These are phyloP conservation scores for Standfussiana lucernea DNA, from an alignment of 2,888 invertebrate genomes.

Conservation along the genomic window DNA sequence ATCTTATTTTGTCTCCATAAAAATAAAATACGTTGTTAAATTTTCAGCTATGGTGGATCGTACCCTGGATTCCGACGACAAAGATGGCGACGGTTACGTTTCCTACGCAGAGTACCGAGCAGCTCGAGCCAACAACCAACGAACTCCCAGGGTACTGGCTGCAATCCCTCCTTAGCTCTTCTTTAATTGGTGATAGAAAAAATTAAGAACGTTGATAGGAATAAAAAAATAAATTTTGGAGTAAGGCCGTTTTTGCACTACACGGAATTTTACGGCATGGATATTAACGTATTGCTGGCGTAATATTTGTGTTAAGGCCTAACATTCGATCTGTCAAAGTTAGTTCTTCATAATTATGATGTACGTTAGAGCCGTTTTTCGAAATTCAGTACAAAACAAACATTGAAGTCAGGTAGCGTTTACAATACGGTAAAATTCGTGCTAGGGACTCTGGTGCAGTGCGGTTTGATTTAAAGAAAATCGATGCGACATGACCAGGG, in stretches of 20 bases:
- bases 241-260: too few species aligned
- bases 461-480: not conserved
- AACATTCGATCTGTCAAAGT: not conserved
- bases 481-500: accelerated
- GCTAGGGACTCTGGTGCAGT: not conserved
- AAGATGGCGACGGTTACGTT: constrained; percentile 95
- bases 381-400: not conserved
- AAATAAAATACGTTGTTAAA: constrained; percentile 10
- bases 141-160: constrained; percentile 79
- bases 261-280: not conserved
- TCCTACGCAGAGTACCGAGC: constrained; percentile 94
- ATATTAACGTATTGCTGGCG: not conserved
- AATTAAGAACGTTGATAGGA: not conserved
- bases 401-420: not conserved
- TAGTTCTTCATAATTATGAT: not conserved
- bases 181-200: not conserved
- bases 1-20: too few species aligned
- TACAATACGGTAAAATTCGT: not conserved
- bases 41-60: constrained; percentile 95
- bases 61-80: constrained; percentile 95
- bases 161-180: constrained; percentile 59
- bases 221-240: not conserved
- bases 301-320: not conserved
- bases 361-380: not conserved
- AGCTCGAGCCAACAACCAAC: constrained; percentile 78